Conservation (phyloP, 2,888 invertebrate species). For the Onchidella celtica region DNA sequence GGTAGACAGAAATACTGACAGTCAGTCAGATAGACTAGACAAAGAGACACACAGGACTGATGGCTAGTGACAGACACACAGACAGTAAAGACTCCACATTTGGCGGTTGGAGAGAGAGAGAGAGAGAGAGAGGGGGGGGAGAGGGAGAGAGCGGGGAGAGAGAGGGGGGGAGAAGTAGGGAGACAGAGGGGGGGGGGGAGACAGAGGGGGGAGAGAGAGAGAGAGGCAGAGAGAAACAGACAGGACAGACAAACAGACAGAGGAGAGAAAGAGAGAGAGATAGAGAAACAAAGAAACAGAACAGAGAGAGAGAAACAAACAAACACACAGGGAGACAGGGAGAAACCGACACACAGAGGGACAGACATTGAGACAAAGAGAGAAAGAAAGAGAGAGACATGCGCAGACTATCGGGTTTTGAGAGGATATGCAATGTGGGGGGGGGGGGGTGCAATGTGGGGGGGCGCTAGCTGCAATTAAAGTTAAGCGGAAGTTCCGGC, state of each 20-base stretch:
- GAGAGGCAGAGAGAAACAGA: slow-evolving; percentile 26
- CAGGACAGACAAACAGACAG: slow-evolving; percentile 21
- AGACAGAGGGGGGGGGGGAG: slow-evolving; percentile 5
- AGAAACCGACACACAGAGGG: no score
- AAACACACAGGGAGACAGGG: no score
- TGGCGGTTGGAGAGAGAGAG: not conserved
- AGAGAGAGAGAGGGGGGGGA: not conserved
- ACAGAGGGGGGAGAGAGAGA: slow-evolving; percentile 10
- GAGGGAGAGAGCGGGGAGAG: not conserved
- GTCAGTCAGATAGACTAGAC: no score
- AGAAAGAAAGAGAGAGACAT: not conserved
- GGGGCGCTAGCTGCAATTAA: no score
- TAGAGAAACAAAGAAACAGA: not conserved
- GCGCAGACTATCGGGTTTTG: not conserved
- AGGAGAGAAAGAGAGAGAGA: not conserved
- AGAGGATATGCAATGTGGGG: not conserved
- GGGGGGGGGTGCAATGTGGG: not conserved
- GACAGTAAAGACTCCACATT: not conserved
- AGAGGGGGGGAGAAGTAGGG: not conserved
- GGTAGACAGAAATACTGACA: no score
- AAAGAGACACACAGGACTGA: no score
- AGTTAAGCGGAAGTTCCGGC: no score
- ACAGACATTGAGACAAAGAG: no score
- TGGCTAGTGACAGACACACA: no score
- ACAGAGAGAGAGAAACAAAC: not conserved